Evolutionary conservation across 2,113 vertebrate species (phyloP).

Genomic region (Falcunculus frontatus): DNA sequence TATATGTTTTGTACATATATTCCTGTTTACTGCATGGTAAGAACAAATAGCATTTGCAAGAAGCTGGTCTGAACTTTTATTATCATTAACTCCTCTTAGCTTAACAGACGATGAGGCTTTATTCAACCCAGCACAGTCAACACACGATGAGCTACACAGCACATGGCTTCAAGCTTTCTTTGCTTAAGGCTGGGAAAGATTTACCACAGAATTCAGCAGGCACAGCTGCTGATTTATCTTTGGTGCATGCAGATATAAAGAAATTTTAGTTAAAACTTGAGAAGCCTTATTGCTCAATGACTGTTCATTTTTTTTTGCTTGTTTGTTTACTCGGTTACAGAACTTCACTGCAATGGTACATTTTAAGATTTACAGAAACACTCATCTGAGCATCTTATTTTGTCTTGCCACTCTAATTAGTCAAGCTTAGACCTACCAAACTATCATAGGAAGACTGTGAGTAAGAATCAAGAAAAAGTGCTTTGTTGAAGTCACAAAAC

Average conservation of each 20-base stretch:
- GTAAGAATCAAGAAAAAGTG: not conserved
- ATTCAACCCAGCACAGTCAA: not conserved
- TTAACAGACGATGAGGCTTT: not conserved
- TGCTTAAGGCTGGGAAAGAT: not conserved
- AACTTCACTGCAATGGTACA: not conserved
- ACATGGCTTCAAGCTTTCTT: not conserved
- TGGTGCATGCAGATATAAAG: not conserved
- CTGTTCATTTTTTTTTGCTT: not conserved
- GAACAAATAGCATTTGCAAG: not conserved
- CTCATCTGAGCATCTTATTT: not conserved
- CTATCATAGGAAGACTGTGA: not conserved
- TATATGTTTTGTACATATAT: not conserved
- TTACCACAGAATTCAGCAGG: not conserved
- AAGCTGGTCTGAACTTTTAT: not conserved
- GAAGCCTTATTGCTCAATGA: not conserved
- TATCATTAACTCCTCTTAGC: not conserved
- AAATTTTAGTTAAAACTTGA: not conserved
- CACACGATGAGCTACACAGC: not conserved
- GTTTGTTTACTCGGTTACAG: not conserved
- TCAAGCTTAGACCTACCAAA: not conserved
- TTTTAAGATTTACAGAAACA: not conserved
- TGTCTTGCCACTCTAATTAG: not conserved
- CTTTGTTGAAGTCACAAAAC: not conserved
- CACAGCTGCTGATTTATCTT: not conserved
- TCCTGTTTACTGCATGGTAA: not conserved